Percentiles rank a stretch among this genome's conserved stretches.
These are phyloP conservation scores for Lagopus muta DNA, from an alignment of 2,113 vertebrate genomes.

Conservation along the genomic window DNA sequence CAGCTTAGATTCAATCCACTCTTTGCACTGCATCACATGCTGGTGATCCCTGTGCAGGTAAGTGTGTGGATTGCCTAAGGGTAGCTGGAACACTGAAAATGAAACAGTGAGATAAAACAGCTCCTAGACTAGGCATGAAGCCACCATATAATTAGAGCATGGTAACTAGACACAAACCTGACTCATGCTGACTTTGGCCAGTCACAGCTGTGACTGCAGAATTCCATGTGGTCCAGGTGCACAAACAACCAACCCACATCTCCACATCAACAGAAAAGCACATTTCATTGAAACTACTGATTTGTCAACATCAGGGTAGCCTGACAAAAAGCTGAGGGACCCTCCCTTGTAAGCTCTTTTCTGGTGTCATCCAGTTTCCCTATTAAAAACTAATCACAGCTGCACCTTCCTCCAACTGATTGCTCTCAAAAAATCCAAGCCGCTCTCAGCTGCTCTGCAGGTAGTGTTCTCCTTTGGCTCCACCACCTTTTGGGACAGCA, in stretches of 20 bases:
- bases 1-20: background rate
- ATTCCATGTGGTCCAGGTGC: rapidly evolving
- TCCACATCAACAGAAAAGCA: background rate
- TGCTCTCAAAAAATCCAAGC: background rate
- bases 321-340: background rate
- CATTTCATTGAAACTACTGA: background rate
- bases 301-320: background rate
- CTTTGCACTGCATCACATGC: background rate
- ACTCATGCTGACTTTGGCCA: rapidly evolving
- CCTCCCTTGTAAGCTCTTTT: background rate
- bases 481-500: background rate
- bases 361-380: background rate
- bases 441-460: rapidly evolving
- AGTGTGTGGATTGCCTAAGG: background rate
- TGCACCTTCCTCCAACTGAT: background rate
- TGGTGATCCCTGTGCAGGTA: background rate
- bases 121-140: background rate
- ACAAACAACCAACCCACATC: background rate
- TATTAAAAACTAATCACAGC: background rate
- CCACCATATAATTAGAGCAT: background rate
- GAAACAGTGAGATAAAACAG: background rate
- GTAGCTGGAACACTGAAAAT: background rate
- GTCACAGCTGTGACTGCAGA: background rate
- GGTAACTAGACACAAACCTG: background rate
- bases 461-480: background rate